Evolutionary conservation across 1,140 invertebrate genomes (phyloP).

Genomic region (Varroa destructor): DNA sequence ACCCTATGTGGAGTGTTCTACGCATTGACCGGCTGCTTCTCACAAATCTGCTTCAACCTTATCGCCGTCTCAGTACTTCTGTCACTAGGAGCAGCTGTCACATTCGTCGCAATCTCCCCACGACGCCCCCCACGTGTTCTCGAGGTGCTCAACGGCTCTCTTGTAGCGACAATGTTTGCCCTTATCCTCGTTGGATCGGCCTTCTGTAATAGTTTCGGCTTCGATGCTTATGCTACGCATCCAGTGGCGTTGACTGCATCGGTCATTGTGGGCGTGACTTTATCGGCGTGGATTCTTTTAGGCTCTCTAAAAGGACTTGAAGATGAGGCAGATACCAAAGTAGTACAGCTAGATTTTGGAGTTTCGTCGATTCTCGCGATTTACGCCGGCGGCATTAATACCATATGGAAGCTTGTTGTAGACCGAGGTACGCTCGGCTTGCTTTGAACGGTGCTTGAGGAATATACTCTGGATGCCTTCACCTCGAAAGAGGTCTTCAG

Average conservation of each 20-base stretch:
- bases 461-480: background rate
- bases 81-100: background rate
- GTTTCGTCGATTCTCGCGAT: slow-evolving; percentile 1
- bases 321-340: background rate
- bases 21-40: slow-evolving; percentile 13
- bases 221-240: background rate
- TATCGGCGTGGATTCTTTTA: slow-evolving; percentile 2
- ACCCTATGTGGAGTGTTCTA: slow-evolving; percentile 9
- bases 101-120: background rate
- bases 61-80: background rate
- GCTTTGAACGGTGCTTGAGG: background rate
- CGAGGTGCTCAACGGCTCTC: slow-evolving; percentile 9
- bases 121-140: background rate
- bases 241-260: background rate
- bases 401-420: slow-evolving; percentile 7
- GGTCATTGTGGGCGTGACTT: background rate
- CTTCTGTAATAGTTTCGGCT: slow-evolving; percentile 8
- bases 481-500: background rate
- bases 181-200: background rate
- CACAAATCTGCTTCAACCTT: slow-evolving; percentile 18
- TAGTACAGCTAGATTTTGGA: slow-evolving; percentile 5
- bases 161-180: background rate
- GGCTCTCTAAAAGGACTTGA: too few species aligned
- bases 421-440: background rate
- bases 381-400: slow-evolving; percentile 3